A percentile compares a stretch with the other conserved stretches of the same genome.
Evolutionary conservation across 2,113 vertebrate species (phyloP).

Genomic region (Madoqua kirkii): DNA sequence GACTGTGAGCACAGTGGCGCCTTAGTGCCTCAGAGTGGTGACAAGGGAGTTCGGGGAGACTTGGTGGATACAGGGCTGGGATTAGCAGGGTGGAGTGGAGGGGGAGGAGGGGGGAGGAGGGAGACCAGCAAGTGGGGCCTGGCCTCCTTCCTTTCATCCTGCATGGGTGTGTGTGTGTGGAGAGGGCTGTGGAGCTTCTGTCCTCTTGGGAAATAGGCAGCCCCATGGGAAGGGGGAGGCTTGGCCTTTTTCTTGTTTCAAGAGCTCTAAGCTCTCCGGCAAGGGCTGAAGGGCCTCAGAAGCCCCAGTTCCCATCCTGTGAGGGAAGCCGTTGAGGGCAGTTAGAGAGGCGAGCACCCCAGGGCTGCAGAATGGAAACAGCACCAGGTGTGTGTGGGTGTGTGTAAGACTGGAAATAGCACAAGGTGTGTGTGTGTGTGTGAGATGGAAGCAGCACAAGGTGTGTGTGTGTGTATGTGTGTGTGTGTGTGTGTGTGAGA

Average conservation of each 20-base stretch:
- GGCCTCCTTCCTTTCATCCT: neutral
- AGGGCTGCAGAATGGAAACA: neutral
- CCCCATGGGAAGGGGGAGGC: neutral
- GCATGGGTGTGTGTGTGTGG: accelerated
- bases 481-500: too few species aligned
- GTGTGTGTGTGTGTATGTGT: too few species aligned
- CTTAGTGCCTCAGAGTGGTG: neutral
- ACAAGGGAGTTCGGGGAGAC: neutral
- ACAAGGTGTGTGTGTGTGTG: neutral
- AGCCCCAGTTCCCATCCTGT: neutral
- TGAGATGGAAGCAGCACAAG: too few species aligned
- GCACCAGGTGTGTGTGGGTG: neutral
- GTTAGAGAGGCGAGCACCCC: too few species aligned
- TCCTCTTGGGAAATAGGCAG: neutral
- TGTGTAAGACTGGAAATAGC: too few species aligned
- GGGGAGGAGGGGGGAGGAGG: neutral
- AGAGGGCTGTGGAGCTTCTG: neutral
- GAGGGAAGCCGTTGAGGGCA: neutral
- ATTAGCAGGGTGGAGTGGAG: neutral
- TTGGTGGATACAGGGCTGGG: too few species aligned
- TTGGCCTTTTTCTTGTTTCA: neutral
- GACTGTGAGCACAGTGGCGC: neutral
- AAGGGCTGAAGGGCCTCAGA: neutral
- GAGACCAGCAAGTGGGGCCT: neutral
- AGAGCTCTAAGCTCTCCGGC: neutral